Evolutionary conservation across 2,888 invertebrate genomes (phyloP), one percentile per base, ranked within the genome.

Genomic region (Cosmia trapezina): DNA sequence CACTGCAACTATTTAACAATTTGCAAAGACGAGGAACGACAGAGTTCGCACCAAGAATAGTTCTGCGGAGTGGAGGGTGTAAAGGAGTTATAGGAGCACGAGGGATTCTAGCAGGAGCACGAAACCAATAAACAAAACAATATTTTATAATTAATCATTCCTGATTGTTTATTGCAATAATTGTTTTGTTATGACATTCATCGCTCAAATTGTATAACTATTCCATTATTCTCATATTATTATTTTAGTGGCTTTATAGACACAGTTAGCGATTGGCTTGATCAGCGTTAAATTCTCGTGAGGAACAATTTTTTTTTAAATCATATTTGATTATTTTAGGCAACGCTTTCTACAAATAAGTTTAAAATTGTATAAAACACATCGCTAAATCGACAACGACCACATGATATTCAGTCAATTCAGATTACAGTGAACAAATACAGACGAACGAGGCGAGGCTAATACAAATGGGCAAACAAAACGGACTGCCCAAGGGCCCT

Each of bases 401-500:
- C n/a, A 33, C 53, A 51, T 61, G 70, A 33, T 67, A 43, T 57
- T 73, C 61, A 71, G 56, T 53, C 47, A 70, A 28, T 67, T 62
- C 61, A 22, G 62, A 81, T 67, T 64, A 71, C 64, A 56, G 62
- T n/a, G 37, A 53, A 54, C 69, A 74, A 84, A 84, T 73, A 73
- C 75, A 61, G 61, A 53, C 19, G 41, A 45, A 47, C 19, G 56
- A 51, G 37, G 71, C 19, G 56, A 51, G 37, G 71, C 54, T 79
- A 73, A 78, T 73, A 80, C 75, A 80, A 84, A 83, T 82, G 78
- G 73, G 45, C 64, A 76, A 84, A 85, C 86, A 85, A 80, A 83
- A 70, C 67, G 61, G 61, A 80, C 76, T 72, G 80, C 86, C 87
- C 86, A 81, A 76, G 86, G 86, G 87, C 68, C 80, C 86, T 75